These are phyloP conservation scores for Ips nitidus DNA, from an alignment of 1,140 invertebrate species.

Conservation along the genomic window DNA sequence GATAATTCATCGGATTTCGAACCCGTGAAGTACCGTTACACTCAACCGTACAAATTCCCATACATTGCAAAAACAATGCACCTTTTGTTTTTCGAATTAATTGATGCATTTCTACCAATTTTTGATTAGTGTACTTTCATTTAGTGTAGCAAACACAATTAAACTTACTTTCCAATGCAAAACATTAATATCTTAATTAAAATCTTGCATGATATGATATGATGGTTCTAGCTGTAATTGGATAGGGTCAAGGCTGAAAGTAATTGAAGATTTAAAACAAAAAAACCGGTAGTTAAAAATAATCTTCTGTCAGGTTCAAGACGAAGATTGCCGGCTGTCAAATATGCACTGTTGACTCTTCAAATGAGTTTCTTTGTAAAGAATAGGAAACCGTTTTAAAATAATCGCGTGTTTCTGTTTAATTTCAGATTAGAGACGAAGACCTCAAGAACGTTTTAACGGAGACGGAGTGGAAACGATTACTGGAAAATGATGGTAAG, in stretches of 20 bases:
- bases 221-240: too few relatives aligned
- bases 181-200: too few relatives aligned
- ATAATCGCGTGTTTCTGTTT: conserved; percentile 13
- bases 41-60: too few relatives aligned
- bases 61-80: too few relatives aligned
- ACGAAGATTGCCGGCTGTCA: neutral
- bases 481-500: conserved; percentile 39
- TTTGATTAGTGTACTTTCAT: too few relatives aligned
- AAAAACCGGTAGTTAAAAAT: neutral
- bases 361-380: conserved; percentile 7
- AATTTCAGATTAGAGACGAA: conserved; percentile 37
- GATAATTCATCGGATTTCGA: neutral
- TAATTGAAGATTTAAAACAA: too few relatives aligned
- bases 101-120: too few relatives aligned
- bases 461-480: conserved; percentile 36
- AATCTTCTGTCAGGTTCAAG: neutral
- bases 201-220: too few relatives aligned
- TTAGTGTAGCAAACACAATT: too few relatives aligned
- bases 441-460: conserved; percentile 36
- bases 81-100: too few relatives aligned
- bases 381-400: neutral
- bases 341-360: conserved; percentile 20
- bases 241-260: too few relatives aligned
- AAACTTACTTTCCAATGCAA: too few relatives aligned
- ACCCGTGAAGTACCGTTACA: neutral